Percentiles rank a stretch among this genome's conserved stretches.
Conservation (phyloP, 2,888 invertebrate species). For the Cecidostiba fungosa region DNA sequence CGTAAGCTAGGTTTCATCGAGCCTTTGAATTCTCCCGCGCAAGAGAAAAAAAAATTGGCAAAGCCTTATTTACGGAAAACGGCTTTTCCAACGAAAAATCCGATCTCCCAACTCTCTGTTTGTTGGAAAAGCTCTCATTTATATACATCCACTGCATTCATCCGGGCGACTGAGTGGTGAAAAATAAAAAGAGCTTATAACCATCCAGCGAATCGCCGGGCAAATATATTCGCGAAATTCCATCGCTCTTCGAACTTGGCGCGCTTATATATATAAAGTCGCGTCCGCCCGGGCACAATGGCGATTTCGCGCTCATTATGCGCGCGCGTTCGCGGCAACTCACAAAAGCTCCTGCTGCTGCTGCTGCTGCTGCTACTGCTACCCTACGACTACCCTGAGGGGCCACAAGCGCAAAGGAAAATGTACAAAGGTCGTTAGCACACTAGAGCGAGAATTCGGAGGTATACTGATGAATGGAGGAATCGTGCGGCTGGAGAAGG, state of each 20-base stretch:
- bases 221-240: neutral
- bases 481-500: neutral
- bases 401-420: neutral
- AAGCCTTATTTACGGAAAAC: neutral
- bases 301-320: conserved; percentile 17
- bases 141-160: neutral
- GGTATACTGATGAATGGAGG: neutral
- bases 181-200: neutral
- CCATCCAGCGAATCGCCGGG: neutral
- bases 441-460: conserved; percentile 1
- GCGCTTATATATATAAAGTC: neutral
- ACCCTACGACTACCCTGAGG: neutral
- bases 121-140: neutral
- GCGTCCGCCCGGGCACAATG: neutral
- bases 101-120: neutral
- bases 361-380: too few species aligned
- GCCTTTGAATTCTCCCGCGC: neutral
- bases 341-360: conserved; percentile 9
- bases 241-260: neutral
- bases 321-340: conserved; percentile 2
- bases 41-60: neutral
- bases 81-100: neutral
- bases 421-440: conserved; percentile 18
- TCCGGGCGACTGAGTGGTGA: neutral
- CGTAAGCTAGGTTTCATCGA: neutral